A percentile compares a stretch with the other conserved stretches of the same genome.
These are phyloP conservation scores for Umimayanthus chanpuru DNA, from an alignment of 92 coral and sea anemone genomes.

Conservation along the genomic window DNA sequence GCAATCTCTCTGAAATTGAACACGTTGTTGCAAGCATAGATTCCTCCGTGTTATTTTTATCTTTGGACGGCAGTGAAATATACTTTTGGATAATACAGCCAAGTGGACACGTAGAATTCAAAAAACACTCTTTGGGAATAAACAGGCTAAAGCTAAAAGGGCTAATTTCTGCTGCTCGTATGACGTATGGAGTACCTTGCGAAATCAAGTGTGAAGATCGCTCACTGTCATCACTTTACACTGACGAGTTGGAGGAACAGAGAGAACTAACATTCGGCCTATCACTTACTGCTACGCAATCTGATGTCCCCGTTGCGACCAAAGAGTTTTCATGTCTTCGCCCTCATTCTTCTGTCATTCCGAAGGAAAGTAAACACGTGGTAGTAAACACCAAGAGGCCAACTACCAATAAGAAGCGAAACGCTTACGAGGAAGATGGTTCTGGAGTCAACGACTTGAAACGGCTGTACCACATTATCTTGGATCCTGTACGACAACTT, in stretches of 20 bases:
- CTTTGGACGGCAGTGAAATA: not conserved
- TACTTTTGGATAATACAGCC: not conserved
- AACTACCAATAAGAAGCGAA: no score
- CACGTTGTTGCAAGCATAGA: not conserved
- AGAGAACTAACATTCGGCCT: no score
- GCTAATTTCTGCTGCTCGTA: not conserved
- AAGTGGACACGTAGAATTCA: not conserved
- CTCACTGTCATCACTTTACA: not conserved
- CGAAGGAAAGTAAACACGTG: no score
- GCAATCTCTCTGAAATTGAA: no score
- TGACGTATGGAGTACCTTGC: not conserved
- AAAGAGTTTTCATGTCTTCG: no score
- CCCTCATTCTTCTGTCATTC: no score
- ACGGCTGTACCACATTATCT: not conserved
- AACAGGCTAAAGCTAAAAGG: not conserved
- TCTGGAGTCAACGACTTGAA: not conserved
- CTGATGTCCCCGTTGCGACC: no score
- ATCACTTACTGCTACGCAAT: no score
- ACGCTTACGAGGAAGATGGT: no score
- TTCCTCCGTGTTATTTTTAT: not conserved
- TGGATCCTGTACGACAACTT: not conserved
- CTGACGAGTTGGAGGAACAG: not conserved
- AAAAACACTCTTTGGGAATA: not conserved
- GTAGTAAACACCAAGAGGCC: no score
- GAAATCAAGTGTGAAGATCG: constrained; percentile 4